Base-by-base conservation (phyloP, 1,140 invertebrate species). In the Eubasilissa regina region DNA sequence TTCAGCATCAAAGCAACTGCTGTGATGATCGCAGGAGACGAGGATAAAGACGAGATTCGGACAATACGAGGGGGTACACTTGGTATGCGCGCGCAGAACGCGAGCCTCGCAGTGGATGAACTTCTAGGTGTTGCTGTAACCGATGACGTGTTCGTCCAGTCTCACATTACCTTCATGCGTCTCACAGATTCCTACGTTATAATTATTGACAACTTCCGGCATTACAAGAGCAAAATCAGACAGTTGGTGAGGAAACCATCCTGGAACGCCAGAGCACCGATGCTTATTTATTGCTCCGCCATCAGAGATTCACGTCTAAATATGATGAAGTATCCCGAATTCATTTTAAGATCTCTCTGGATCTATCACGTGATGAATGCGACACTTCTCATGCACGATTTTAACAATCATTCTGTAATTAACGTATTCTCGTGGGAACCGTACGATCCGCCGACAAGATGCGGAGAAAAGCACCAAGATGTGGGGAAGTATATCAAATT, bases 381-480 rank as follows among this genome's bases (percentile, higher is more conserved):
- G 12, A 66, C 76, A 21, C 19, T 83, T 3, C 17, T 83, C 7
- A 21, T 81, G 8, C 77, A 81, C 48, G 82, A 83, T 55, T 81
- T 51, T 43, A 77, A 77, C 21, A 73, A 81, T 51, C 35, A 47
- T 70, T 79, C 80, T 1, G 47, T 75, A 4, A 45, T 83, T 8
- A 79, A 81, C 64, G 60, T 81, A 48, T 83, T 48, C 72, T 81
- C 82, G 3, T 83, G 82, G 82, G 73, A 77, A 56, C 82, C 82
- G 11, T 83, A 83, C 62, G 82, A 83, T 64, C 82, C 82, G 12
- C 82, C 82, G 4, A 55, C 7, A n/a, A 60, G 82, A 44, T 83
- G 82, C 53, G 82, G 82, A 68, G 82, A 83, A 64, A 83, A 77
- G 45, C 4, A 79, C 35, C 82, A 81, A 70, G 45, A 79, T 25